Evolutionary conservation across 2,113 vertebrate species (phyloP), one percentile per base, ranked within the genome.

Genomic region (Notothenia rossii): DNA sequence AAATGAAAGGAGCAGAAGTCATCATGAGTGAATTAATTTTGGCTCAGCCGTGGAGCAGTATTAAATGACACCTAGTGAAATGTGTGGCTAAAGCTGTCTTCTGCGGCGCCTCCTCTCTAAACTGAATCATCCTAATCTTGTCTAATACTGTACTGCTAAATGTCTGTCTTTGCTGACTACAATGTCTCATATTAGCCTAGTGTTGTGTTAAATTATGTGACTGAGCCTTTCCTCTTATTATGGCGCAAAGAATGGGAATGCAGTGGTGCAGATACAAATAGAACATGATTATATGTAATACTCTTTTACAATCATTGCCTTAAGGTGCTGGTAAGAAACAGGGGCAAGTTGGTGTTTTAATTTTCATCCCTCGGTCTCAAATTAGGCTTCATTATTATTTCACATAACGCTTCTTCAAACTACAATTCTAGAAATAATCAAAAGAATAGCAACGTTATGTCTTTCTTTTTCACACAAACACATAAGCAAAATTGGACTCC

Each of bases 11-110:
- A 81, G 76, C 72, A 75, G 66, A 70, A 83, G 75, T 80, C 81
- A 78, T 68, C 74, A 15, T 20, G 74, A 82, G 72, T 81, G 77
- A 90, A 88, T 87, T 86, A 22, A 89, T 91, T 92, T 83, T 61
- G 67, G 56, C 83, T 85, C 79, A 17, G 79, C 75, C 33, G 81
- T 46, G 49, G 69, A 81, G 72, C 62, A 25, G 56, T 87, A 77
- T 89, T 90, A 90, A 89, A 89, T 90, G 89, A 88, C 89, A 92
- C 89, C 87, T 88, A 43, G 72, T 79, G 73, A 87, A 90, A 91
- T 20, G 80, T 85, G 89, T 79, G 86, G 88, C 81, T 84, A 67
- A 88, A 89, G 87, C 89, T 86, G 88, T 91, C 85, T 79, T 86
- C 85, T 81, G 56, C 51, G 12, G 70, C 51, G 50, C 69, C 77